Evolutionary conservation across 2,113 vertebrate species (phyloP).

Genomic region (Cephalopterus ornatus): DNA sequence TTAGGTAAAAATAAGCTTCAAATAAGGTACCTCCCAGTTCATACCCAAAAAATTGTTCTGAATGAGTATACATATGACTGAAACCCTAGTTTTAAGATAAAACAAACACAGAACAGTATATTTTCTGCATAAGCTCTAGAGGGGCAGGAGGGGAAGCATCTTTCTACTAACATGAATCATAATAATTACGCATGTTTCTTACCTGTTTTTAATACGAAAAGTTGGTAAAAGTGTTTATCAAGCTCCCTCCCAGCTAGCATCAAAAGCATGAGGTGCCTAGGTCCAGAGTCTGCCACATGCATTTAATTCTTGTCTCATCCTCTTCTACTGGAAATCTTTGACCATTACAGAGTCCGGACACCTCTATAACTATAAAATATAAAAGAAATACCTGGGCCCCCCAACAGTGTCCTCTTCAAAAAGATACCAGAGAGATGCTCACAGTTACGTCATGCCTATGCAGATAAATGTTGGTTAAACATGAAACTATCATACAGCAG

Average conservation of each 20-base stretch:
- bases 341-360: conserved; percentile 62
- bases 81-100: background rate
- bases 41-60: background rate
- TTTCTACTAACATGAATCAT: background rate
- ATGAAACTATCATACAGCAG: conserved; percentile 18
- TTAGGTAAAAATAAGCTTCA: background rate
- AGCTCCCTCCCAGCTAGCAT: conserved; percentile 59
- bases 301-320: conserved; percentile 60
- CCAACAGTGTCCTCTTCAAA: conserved; percentile 66
- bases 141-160: background rate
- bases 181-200: conserved; percentile 28
- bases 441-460: conserved; percentile 54
- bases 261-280: conserved; percentile 60
- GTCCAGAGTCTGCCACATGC: conserved; percentile 60
- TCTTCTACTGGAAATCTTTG: conserved; percentile 66
- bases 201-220: conserved; percentile 55
- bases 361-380: conserved; percentile 71
- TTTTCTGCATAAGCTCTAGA: background rate
- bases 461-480: conserved; percentile 50
- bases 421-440: conserved; percentile 47
- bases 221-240: conserved; percentile 52
- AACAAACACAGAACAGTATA: background rate
- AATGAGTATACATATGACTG: background rate
- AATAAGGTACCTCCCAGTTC: background rate
- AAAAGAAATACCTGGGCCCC: conserved; percentile 71